Conservation (phyloP, 2,113 vertebrate species). For the Oreotrochilus melanogaster region DNA sequence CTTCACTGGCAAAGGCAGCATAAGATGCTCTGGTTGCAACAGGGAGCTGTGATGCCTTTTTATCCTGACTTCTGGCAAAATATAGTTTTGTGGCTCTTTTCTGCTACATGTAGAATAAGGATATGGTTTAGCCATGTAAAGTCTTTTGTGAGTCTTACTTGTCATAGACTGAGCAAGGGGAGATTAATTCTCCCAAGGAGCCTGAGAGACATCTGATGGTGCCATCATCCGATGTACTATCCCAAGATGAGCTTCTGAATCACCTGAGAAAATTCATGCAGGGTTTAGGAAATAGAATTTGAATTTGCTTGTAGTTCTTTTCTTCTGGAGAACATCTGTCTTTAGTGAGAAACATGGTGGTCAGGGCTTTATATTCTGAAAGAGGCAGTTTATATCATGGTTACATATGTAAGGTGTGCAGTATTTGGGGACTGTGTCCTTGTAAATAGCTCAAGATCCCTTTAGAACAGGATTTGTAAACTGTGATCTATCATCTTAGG, state of each 20-base stretch:
- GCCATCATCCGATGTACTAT: fast-evolving
- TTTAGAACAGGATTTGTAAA: background rate
- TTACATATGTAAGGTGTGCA: fast-evolving
- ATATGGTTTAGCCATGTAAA: background rate
- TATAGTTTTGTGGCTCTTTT: background rate
- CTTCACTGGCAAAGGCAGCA: background rate
- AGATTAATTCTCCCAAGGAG: background rate
- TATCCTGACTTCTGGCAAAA: background rate
- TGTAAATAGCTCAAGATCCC: background rate
- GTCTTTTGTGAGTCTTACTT: background rate
- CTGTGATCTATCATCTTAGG: background rate
- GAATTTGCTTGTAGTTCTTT: background rate
- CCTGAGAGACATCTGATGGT: background rate
- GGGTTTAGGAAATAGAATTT: background rate
- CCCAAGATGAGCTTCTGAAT: background rate
- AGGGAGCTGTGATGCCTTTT: background rate
- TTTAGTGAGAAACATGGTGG: background rate
- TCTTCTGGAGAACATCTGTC: background rate
- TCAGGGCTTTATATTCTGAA: background rate
- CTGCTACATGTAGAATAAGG: fast-evolving
- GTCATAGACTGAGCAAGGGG: background rate
- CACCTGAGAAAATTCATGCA: background rate
- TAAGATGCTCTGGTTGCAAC: background rate
- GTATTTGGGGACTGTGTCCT: background rate
- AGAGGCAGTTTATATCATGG: background rate